Base-by-base conservation (phyloP, 92 coral and sea anemone species). In the Palythoa heliodiscus region DNA sequence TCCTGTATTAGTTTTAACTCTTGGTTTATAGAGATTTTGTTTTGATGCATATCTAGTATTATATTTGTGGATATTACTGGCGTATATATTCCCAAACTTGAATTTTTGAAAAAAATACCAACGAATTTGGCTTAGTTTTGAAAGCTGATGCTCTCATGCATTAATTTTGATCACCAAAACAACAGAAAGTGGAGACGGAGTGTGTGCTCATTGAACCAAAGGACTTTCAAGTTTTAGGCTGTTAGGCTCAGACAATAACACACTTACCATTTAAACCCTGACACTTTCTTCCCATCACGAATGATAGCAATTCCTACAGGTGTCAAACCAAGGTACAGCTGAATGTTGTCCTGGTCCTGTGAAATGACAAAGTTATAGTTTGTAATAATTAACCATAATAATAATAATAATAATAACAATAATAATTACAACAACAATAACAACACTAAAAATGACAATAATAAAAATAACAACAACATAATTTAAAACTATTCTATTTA, bases 211-310 rank as follows among this genome's bases (percentile, higher is more conserved):
- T 7, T 20, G 6, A 68, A 25, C 10, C 15, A 68, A 15, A 68
- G 0, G 7, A 17, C 53, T 71, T 37, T 71, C 16, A 1, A 2
- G 58, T 15, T 15, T 64, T 52, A 25, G 50, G 35, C 35, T 29
- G 35, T 29, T 29, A 29, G 35, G 35, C 35, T 29, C 35, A 29
- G 35, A 29, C 35, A 29, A 29, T 29, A 8, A 5, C 4, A 75
- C 23, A 82, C 85, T 72, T 63, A 96, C 98, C 98, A 96, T 14
- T 85, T 87, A 91, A 96, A 96, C 37, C 98, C 98, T 47, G 98
- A 96, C 64, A 96, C 98, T 87, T 94, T 96, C 90, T 96, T 96
- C 22, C 98, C 98, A 82, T 96, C 98, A 60, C 98, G 90, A 76
- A 96, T 96, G 14, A 96, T 96, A 70, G 98, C 98, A 39, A 96